Percentiles rank a stretch among this genome's conserved stretches.
Conservation (phyloP, 2,888 invertebrate species). For the Amblyjoppa fuscipennis region DNA sequence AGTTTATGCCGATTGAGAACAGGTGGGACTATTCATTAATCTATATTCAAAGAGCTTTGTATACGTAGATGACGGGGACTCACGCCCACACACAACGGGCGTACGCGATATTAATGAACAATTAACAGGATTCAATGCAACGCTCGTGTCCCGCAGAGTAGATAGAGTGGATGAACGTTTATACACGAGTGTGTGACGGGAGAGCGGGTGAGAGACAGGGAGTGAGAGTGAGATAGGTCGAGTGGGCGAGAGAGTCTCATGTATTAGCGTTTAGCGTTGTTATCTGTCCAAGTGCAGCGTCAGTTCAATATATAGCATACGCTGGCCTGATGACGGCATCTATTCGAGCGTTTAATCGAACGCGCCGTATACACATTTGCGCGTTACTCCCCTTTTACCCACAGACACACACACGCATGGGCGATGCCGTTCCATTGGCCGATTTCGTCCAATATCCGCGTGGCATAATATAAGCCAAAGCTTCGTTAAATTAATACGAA, state of each 20-base stretch:
- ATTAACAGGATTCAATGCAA: constrained; percentile 68
- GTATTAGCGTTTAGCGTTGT: constrained; percentile 57
- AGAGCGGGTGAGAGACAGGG: background rate
- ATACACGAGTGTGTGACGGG: background rate
- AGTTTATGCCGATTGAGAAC: constrained; percentile 46
- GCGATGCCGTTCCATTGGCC: background rate
- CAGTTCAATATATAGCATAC: constrained; percentile 37
- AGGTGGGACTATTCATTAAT: constrained; percentile 57
- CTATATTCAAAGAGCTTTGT: constrained; percentile 5
- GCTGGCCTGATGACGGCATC: constrained; percentile 59
- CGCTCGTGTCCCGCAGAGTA: constrained; percentile 16
- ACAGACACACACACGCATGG: background rate
- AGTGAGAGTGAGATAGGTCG: constrained; percentile 12
- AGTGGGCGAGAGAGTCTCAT: constrained; percentile 35
- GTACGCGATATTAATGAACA: constrained; percentile 70
- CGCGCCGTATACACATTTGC: constrained; percentile 30
- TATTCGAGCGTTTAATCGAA: constrained; percentile 65
- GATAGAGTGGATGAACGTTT: constrained; percentile 16
- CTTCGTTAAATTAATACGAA: constrained; percentile 52
- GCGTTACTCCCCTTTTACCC: background rate
- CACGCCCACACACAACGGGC: background rate
- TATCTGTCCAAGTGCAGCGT: constrained; percentile 70
- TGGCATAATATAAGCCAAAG: constrained; percentile 41
- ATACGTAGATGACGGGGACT: constrained; percentile 22
- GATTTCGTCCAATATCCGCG: constrained; percentile 12